Evolutionary conservation across 30 jellyfish, hydroid and myxozoan species (phyloP).

Genomic region (Nemopilema nomurai): DNA sequence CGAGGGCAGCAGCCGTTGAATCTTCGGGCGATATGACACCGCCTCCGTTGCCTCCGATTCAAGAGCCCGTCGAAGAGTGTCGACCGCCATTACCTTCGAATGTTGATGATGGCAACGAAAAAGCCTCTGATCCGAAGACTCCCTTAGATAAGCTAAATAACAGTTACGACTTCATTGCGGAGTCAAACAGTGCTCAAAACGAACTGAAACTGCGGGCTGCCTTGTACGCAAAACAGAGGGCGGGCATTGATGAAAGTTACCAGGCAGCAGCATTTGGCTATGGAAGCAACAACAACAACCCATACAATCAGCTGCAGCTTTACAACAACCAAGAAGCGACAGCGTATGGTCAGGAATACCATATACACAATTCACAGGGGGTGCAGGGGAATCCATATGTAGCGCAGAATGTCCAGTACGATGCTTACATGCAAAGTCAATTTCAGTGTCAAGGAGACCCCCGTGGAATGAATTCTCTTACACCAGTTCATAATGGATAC

Average conservation of each 20-base stretch:
- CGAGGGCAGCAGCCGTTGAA: too few relatives aligned
- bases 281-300: too few relatives aligned
- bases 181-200: neutral
- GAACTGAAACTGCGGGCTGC: slow-evolving; percentile 18
- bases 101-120: neutral
- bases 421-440: neutral
- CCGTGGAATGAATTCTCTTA: neutral
- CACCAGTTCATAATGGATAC: neutral
- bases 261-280: neutral
- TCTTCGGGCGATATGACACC: neutral
- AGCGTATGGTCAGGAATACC: neutral
- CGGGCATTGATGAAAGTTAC: neutral
- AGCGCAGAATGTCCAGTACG: neutral
- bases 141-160: neutral
- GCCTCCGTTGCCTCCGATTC: neutral
- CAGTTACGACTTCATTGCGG: neutral
- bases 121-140: neutral
- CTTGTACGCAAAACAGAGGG: slow-evolving; percentile 2
- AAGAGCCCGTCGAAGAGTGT: neutral
- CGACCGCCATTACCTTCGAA: neutral
- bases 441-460: neutral
- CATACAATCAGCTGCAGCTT: too few relatives aligned
- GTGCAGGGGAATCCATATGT: neutral
- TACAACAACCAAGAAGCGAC: neutral
- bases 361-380: neutral